A percentile compares a stretch with the other conserved stretches of the same genome.
Evolutionary conservation across 30 jellyfish, hydroid and myxozoan species (phyloP).

Genomic region (Turritopsis dohrnii): DNA sequence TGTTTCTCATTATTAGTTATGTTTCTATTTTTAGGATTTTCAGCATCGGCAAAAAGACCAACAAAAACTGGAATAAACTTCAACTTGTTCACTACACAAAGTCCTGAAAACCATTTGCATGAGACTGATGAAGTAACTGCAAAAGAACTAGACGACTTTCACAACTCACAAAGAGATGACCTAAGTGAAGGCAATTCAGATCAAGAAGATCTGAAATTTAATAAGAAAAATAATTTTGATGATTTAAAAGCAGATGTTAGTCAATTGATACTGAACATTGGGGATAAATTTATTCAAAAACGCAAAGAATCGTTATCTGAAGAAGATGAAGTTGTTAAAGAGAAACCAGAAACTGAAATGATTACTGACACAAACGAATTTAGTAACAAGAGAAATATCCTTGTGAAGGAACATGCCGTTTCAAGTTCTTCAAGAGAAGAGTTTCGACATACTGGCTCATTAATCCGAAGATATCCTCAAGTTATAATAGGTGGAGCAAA

Average conservation of each 20-base stretch:
- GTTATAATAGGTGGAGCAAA: conserved; percentile 84
- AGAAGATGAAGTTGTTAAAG: not conserved
- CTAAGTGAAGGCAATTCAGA: not conserved
- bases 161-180: not conserved
- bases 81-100: not conserved
- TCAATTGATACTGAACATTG: not conserved
- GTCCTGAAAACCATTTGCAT: not conserved
- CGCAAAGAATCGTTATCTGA: not conserved
- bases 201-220: not conserved
- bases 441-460: not conserved
- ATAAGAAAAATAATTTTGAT: not conserved
- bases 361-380: not conserved
- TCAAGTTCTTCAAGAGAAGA: not conserved
- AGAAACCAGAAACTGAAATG: not conserved
- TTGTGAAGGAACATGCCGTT: not conserved
- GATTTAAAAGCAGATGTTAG: not conserved
- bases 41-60: not conserved
- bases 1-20: no score
- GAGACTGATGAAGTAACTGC: conserved; percentile 18
- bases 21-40: not conserved
- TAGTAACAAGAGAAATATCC: not conserved
- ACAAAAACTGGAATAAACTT: not conserved
- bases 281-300: no score
- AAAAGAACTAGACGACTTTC: conserved; percentile 15
- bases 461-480: conserved; percentile 50